Evolutionary conservation across 2,113 vertebrate genomes (phyloP).

Genomic region (Chiloscyllium plagiosum): DNA sequence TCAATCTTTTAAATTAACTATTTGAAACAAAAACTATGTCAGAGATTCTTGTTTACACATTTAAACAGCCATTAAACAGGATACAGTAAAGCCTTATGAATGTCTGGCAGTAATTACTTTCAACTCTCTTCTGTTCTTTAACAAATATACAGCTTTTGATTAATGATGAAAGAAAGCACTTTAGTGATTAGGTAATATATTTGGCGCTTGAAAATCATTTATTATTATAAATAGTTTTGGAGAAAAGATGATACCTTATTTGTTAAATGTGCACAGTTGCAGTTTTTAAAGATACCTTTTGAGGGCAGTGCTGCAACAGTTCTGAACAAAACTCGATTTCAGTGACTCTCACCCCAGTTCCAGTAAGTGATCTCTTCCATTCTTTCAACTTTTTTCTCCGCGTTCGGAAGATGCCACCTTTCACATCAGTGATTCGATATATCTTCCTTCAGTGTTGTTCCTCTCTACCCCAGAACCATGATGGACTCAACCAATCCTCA

Average conservation of each 20-base stretch:
- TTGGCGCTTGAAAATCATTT: not conserved
- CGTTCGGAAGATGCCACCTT: not conserved
- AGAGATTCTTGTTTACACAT: not conserved
- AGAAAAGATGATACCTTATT: not conserved
- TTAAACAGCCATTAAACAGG: not conserved
- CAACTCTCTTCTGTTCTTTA: not conserved
- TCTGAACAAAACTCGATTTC: not conserved
- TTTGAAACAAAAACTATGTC: not conserved
- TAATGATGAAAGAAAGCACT: not conserved
- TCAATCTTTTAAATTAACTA: not conserved
- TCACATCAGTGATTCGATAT: not conserved
- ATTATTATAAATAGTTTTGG: not conserved
- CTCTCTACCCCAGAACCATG: not conserved
- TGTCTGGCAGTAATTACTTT: not conserved
- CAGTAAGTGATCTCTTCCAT: not conserved
- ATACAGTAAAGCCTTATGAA: not conserved
- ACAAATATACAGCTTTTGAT: not conserved
- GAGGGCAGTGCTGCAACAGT: conserved; percentile 11
- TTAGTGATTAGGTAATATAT: conserved; percentile 1
- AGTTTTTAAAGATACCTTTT: not conserved
- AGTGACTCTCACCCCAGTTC: not conserved
- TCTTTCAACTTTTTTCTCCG: not conserved
- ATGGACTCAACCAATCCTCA: not conserved
- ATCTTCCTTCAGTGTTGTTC: not conserved
- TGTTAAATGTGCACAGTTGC: not conserved